Conservation (phyloP, 2,888 invertebrate genomes). For the Caenorhabditis sp. region DNA sequence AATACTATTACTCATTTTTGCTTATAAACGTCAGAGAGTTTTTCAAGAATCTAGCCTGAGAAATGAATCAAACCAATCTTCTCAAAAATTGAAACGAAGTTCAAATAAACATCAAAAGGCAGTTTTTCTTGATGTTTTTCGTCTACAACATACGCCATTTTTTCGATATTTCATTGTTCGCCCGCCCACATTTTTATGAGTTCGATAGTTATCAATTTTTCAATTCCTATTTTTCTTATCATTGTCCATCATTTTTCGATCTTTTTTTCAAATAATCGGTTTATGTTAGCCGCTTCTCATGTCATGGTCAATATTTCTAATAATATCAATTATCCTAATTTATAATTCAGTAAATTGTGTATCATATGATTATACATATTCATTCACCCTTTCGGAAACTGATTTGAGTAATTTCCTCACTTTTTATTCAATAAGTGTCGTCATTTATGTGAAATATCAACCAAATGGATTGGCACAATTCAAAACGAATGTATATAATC, state of each 20-base stretch:
- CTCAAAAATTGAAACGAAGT: too few species aligned
- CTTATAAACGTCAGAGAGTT: conserved; percentile 29
- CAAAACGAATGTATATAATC: conserved; percentile 16
- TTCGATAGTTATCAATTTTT: too few species aligned
- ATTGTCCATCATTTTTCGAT: too few species aligned
- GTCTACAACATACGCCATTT: too few species aligned
- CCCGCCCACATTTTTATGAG: too few species aligned
- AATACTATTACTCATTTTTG: conserved; percentile 35
- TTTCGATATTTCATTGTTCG: too few species aligned
- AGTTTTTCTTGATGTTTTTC: too few species aligned
- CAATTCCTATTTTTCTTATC: too few species aligned
- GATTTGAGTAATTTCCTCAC: conserved; percentile 13
- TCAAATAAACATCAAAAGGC: too few species aligned
- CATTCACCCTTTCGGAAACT: conserved; percentile 19
- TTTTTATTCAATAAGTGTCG: conserved; percentile 17
- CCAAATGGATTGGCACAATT: conserved; percentile 10
- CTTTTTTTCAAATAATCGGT: background rate
- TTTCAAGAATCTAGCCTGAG: background rate
- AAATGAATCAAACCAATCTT: too few species aligned
- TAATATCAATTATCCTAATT: background rate
- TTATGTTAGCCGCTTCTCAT: background rate
- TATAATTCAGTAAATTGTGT: background rate
- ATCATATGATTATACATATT: conserved; percentile 7
- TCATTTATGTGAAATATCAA: conserved; percentile 12
- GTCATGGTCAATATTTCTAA: background rate